Base-by-base conservation (phyloP, 2,113 vertebrate species). In the Melanerpes aurifrons region DNA sequence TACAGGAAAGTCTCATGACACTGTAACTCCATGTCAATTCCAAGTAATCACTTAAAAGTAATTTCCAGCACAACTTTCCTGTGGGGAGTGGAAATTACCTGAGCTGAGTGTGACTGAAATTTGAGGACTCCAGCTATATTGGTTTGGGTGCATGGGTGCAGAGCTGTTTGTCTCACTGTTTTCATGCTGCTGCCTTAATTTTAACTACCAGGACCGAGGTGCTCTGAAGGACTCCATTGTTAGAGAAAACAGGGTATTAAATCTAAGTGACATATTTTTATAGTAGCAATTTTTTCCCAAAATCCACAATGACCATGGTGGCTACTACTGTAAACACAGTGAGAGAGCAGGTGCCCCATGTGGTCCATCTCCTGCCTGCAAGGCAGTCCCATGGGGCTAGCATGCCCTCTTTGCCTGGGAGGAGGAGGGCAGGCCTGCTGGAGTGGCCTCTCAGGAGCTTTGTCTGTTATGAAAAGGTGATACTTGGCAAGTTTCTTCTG, bases 111-210 rank as follows among this genome's bases (percentile, higher is more conserved):
- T 0, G 0, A 18, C 53, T 29, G 48, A 48, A 31, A 45, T 66
- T 87, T 5, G 50, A 86, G 69, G 72, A 48, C 58, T 76, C 29
- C 12, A 64, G 32, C 57, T 13, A 1, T 47, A 54, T 68, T 1
- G 1, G 62, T 50, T 79, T 20, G 16, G 59, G 35, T 43, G 50
- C 29, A 26, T 2, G 6, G 54, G 13, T 66, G 6, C 56, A 87
- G 68, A 87, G 43, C 54, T 81, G 48, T 73, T 86, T 76, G 48
- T 83, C 75, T 95, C 43, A 54, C 57, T 63, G 10, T 89, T 94
- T 87, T 85, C 87, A 78, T 37, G 29, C 2, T 4, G 58, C 26
- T 69, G 82, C 69, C 91, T 91, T 92, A 81, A 95, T 94, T 96
- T 95, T 86, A 82, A 62, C 61, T 2, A 1, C 18, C 25, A 40